Percentiles rank a stretch among this genome's conserved stretches.
These are phyloP conservation scores for Drosophila anomelani DNA, from an alignment of 2,888 invertebrate species.

Conservation along the genomic window DNA sequence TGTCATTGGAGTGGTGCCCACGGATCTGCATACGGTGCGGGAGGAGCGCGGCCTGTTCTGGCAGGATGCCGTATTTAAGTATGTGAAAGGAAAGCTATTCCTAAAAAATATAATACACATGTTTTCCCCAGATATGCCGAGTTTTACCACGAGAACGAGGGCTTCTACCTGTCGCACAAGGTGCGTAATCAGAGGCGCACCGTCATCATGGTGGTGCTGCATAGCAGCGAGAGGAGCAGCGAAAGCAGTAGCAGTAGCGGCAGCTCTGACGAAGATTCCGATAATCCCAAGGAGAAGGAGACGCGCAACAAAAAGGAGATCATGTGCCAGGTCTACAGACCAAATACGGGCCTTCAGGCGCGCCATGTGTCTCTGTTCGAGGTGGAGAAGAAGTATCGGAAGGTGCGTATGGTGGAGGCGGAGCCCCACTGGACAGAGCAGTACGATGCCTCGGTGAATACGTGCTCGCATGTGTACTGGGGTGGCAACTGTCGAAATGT, in stretches of 20 bases:
- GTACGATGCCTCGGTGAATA: slow-evolving; percentile 92
- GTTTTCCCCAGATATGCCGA: slow-evolving; percentile 86
- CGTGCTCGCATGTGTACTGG: slow-evolving; percentile 98
- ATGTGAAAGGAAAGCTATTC: slow-evolving; percentile 36
- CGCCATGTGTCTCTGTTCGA: slow-evolving; percentile 89
- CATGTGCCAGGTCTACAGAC: slow-evolving; percentile 91
- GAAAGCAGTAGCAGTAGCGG: slow-evolving; percentile 13
- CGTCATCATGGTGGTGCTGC: slow-evolving; percentile 92
- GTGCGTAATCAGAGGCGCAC: slow-evolving; percentile 93
- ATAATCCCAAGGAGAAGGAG: slow-evolving; percentile 78
- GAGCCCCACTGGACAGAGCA: slow-evolving; percentile 96
- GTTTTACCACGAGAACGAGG: slow-evolving; percentile 91
- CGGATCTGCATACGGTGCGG: slow-evolving; percentile 95
- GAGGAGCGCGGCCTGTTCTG: slow-evolving; percentile 96
- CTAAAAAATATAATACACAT: background rate
- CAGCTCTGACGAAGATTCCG: slow-evolving; percentile 48
- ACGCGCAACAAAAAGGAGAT: slow-evolving; percentile 88
- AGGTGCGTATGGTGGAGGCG: slow-evolving; percentile 90
- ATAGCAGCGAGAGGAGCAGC: slow-evolving; percentile 34
- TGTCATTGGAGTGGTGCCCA: slow-evolving; percentile 96
- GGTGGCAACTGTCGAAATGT: slow-evolving; percentile 94
- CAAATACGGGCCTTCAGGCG: slow-evolving; percentile 96
- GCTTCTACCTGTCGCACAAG: slow-evolving; percentile 96
- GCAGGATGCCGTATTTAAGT: slow-evolving; percentile 94
- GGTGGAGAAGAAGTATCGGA: slow-evolving; percentile 96